Percentiles rank a stretch among this genome's conserved stretches.
phyloP scores from a whole-genome alignment of 2,888 invertebrate genomes.

The Physocephala rufipes region DNA sequence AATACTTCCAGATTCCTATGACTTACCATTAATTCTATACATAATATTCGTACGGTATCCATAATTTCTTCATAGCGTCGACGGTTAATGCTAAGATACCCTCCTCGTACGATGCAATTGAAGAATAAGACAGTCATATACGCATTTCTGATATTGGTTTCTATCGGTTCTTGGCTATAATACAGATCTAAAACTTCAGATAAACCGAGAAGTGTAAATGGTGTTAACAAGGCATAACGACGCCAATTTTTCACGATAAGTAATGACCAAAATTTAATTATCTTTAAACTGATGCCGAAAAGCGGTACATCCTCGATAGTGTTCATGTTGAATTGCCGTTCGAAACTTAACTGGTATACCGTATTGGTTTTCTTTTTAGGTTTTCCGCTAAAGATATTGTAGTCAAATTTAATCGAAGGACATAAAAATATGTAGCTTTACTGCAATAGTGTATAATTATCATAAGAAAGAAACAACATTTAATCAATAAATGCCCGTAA shows the following conservation, averaged over 20 bases:
- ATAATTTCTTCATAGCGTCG: conserved; percentile 52
- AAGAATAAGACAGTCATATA: conserved; percentile 56
- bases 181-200: conserved; percentile 56
- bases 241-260: conserved; percentile 58
- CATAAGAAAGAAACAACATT: too few species aligned
- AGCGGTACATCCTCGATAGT: conserved; percentile 53
- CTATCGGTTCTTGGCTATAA: conserved; percentile 51
- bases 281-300: conserved; percentile 50
- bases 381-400: too few species aligned
- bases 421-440: too few species aligned
- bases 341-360: too few species aligned
- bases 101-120: conserved; percentile 51
- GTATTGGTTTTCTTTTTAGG: too few species aligned
- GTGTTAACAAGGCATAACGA: conserved; percentile 54
- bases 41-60: conserved; percentile 48
- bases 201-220: conserved; percentile 48
- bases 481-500: too few species aligned
- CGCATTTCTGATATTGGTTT: conserved; percentile 54
- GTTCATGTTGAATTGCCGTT: not conserved
- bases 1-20: not conserved
- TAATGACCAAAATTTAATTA: conserved; percentile 58
- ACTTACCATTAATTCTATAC: conserved; percentile 50
- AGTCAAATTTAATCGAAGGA: too few species aligned
- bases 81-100: conserved; percentile 49
- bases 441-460: too few species aligned